phyloP scores from a whole-genome alignment of 2,113 vertebrate species.

The Bubo scandiacus region DNA sequence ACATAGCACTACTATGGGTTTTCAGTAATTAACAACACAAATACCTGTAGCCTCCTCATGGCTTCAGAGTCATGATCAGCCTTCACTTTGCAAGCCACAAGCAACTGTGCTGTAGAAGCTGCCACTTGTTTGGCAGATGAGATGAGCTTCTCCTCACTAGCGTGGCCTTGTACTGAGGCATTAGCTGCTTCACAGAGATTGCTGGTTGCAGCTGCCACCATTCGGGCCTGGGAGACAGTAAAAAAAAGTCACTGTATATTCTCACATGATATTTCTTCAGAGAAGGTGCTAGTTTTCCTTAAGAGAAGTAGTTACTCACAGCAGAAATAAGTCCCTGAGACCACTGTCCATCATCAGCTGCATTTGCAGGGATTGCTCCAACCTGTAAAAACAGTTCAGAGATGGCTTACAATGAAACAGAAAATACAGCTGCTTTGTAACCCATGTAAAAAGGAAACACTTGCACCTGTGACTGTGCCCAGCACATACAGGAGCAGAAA shows the following conservation, averaged over 20 bases:
- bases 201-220: constrained; percentile 97
- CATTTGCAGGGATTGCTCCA: constrained; percentile 93
- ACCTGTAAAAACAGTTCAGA: constrained; percentile 77
- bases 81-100: constrained; percentile 98
- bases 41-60: constrained; percentile 96
- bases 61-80: constrained; percentile 96
- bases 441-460: background rate
- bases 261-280: background rate
- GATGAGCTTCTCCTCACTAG: constrained; percentile 98
- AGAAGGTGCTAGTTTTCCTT: background rate
- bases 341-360: constrained; percentile 97
- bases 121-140: constrained; percentile 98
- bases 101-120: constrained; percentile 94
- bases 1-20: background rate
- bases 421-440: background rate
- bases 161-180: constrained; percentile 95
- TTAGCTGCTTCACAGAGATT: constrained; percentile 97
- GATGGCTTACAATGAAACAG: background rate
- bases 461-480: background rate
- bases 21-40: background rate
- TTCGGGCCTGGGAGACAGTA: constrained; percentile 82
- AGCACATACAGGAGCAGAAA: background rate
- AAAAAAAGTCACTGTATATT: background rate
- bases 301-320: constrained; percentile 77
- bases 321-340: constrained; percentile 98